Evolutionary conservation across 2,888 invertebrate species (phyloP), one percentile per base, ranked within the genome.

Genomic region (Belgica antarctica): DNA sequence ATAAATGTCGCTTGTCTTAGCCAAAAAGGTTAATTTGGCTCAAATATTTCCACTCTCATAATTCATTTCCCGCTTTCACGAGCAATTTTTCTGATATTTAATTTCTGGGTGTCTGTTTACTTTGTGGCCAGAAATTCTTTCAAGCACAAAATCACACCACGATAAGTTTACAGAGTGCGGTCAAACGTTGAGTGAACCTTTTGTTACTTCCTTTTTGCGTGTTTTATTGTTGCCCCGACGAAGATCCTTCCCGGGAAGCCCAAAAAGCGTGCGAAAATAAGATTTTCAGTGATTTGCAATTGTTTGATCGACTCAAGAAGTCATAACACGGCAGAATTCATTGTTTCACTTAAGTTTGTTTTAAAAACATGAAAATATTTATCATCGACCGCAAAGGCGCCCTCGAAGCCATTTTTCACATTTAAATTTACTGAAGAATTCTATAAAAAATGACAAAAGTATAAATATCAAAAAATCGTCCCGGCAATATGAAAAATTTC

Each of bases 1-100:
- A 41, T 41, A n/a, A n/a, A n/a, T n/a, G n/a, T 41, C 5, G 2
- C n/a, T 41, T 2, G n/a, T n/a, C 41, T 41, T n/a, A n/a, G 41
- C 41, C 41, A 41, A 41, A 41, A 41, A n/a, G 10, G 8, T 5
- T 41, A n/a, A n/a, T 41, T 41, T 41, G 41, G 41, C 41, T 41
- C 41, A 41, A 41, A n/a, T n/a, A 41, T 41, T 41, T 41, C 10
- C 8, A 41, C 12, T 15, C 41, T 41, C 2, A 41, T 41, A 41
- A 41, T 41, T 41, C 10, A n/a, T n/a, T 41, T 2, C 15, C 41
- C 2, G 17, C 52, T 52, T 52, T 52, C 19, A 19, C 4, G 41
- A 46, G 46, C 41, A 65, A 65, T 65, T 65, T 65, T 22, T 65
- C 46, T 19, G 24, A 68, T 68, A 57, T 68, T 68, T 68, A 22